Evolutionary conservation across 2,113 vertebrate genomes (phyloP).

Genomic region (Uria lomvia): DNA sequence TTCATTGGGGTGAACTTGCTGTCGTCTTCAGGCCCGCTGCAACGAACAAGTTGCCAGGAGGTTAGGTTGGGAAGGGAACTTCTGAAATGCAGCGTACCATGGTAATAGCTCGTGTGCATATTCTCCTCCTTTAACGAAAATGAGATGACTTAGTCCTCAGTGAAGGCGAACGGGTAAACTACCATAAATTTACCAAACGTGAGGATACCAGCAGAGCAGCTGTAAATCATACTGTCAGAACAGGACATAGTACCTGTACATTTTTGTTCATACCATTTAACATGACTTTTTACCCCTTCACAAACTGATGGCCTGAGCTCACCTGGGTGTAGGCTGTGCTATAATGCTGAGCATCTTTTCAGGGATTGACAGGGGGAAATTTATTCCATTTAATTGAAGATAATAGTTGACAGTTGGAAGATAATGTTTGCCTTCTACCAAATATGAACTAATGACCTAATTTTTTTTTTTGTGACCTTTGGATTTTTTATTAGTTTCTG

Average conservation of each 20-base stretch:
- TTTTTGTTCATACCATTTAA: not conserved
- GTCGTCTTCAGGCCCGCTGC: rapidly evolving
- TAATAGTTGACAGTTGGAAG: not conserved
- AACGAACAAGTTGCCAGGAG: not conserved
- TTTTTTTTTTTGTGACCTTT: not conserved
- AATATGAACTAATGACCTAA: not conserved
- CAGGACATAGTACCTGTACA: not conserved
- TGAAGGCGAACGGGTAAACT: rapidly evolving
- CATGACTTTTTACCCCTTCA: not conserved
- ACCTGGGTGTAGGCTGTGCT: not conserved
- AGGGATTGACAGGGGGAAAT: not conserved
- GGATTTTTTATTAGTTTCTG: not conserved
- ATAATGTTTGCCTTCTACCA: not conserved
- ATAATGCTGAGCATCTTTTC: not conserved
- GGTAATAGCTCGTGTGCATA: rapidly evolving
- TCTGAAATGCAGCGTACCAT: rapidly evolving
- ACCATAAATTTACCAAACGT: not conserved
- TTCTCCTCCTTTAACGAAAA: not conserved
- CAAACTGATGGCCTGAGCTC: not conserved
- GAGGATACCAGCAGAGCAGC: not conserved
- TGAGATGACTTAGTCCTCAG: not conserved
- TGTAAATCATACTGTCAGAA: not conserved
- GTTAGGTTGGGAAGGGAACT: not conserved
- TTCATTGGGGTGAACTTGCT: not conserved
- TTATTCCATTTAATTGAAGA: not conserved